phyloP scores from a whole-genome alignment of 2,888 invertebrate species.

The Chrysolina haemoptera region DNA sequence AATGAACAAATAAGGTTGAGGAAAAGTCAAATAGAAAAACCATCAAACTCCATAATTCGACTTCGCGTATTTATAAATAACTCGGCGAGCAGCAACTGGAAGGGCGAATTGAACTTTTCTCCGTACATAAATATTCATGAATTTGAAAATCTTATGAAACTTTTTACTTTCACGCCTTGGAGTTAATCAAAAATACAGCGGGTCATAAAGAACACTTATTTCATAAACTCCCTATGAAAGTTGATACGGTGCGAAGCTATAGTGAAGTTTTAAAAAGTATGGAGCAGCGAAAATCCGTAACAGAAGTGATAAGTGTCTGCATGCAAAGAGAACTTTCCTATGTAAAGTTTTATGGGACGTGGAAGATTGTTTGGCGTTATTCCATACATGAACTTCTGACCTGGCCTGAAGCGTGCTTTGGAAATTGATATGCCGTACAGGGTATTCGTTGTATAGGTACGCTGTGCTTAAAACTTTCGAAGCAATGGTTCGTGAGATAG shows the following conservation, averaged over 20 bases:
- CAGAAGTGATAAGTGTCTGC: constrained; percentile 37
- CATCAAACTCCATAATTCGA: constrained; percentile 14
- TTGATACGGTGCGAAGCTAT: constrained; percentile 31
- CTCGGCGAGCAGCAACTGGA: neutral
- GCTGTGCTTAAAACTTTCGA: neutral
- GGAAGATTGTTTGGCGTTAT: constrained; percentile 35
- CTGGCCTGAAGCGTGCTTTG: constrained; percentile 20
- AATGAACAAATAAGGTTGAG: neutral
- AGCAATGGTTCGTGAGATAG: neutral
- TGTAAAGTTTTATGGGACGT: constrained; percentile 35
- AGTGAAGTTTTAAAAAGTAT: constrained; percentile 35
- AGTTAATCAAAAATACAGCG: constrained; percentile 40
- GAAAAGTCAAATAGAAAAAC: neutral
- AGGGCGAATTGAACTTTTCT: constrained; percentile 20
- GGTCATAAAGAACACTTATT: constrained; percentile 41
- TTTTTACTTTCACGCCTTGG: constrained; percentile 33
- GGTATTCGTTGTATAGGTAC: neutral
- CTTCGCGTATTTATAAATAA: constrained; percentile 23
- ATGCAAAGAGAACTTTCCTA: constrained; percentile 32
- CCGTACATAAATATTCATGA: constrained; percentile 36
- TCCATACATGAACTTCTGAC: constrained; percentile 33
- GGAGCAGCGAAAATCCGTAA: constrained; percentile 36
- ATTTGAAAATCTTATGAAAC: constrained; percentile 38
- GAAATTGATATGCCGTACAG: constrained; percentile 21
- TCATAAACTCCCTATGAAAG: constrained; percentile 34